Conservation (phyloP, 2,797 vertebrate genomes). For the Astyanax mexicanus region DNA sequence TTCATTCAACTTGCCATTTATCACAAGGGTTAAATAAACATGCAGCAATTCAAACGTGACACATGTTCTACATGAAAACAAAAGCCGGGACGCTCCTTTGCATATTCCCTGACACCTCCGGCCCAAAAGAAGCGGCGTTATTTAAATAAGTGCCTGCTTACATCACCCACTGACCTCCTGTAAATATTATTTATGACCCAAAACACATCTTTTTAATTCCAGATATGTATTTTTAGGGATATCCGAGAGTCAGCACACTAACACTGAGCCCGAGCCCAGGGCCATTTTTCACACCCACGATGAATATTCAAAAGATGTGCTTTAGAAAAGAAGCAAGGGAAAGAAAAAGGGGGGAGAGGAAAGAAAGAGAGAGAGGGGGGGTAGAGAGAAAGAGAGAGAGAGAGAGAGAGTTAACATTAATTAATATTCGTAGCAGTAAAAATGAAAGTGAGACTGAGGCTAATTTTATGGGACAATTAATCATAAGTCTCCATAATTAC, state of each 20-base stretch:
- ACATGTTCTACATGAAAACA: constrained; percentile 70
- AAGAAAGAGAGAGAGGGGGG: constrained; percentile 56
- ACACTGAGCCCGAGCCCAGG: constrained; percentile 81
- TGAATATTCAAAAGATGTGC: constrained; percentile 98
- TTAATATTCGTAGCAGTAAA: constrained; percentile 99
- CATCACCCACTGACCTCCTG: constrained; percentile 72
- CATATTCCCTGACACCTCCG: constrained; percentile 73
- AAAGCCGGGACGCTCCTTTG: constrained; percentile 70
- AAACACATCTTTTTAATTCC: constrained; percentile 80
- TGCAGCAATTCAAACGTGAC: constrained; percentile 72
- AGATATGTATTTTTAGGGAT: constrained; percentile 83
- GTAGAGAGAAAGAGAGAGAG: constrained; percentile 53
- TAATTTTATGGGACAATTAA: constrained; percentile 99
- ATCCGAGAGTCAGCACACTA: constrained; percentile 85
- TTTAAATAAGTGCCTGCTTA: constrained; percentile 77
- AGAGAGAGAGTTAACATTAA: constrained; percentile 93
- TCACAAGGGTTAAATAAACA: constrained; percentile 81
- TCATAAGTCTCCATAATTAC: constrained; percentile 99
- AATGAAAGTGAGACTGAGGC: constrained; percentile 98
- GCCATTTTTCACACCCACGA: constrained; percentile 92
- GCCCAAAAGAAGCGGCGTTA: constrained; percentile 75
- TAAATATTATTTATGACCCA: constrained; percentile 80
- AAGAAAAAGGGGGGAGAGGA: constrained; percentile 56
- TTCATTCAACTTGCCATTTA: constrained; percentile 82
- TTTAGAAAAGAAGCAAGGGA: constrained; percentile 76